phyloP scores from a whole-genome alignment of 1,140 invertebrate species.

The Neodiprion pinetum region DNA sequence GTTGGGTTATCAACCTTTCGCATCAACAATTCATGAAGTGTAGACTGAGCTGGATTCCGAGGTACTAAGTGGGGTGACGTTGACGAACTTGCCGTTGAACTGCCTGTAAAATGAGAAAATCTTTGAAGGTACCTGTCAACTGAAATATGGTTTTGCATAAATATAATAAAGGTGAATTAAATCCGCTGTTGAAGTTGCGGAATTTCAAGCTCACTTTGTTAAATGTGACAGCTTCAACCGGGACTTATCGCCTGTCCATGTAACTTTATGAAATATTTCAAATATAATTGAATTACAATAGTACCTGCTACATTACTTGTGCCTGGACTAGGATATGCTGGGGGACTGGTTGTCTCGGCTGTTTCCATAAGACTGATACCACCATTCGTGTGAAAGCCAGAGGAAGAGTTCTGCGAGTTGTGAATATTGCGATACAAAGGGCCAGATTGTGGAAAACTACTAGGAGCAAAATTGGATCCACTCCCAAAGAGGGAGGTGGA shows the following conservation, averaged over 20 bases:
- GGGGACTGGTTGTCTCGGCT: conserved; percentile 48
- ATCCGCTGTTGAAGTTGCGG: background rate
- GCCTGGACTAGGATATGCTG: conserved; percentile 51
- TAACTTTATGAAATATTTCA: too few relatives aligned
- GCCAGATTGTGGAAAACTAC: conserved; percentile 54
- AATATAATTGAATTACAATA: background rate
- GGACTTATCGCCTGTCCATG: too few relatives aligned
- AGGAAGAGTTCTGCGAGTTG: conserved; percentile 33
- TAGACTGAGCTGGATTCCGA: conserved; percentile 49
- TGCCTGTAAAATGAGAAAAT: conserved; percentile 36
- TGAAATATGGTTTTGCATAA: background rate
- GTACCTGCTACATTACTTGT: conserved; percentile 55
- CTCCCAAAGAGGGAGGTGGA: conserved; percentile 39
- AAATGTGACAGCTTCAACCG: too few relatives aligned
- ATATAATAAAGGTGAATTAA: background rate
- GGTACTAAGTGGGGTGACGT: conserved; percentile 50
- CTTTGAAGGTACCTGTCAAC: background rate
- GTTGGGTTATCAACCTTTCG: conserved; percentile 63
- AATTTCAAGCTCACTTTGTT: background rate
- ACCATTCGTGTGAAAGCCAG: conserved; percentile 47
- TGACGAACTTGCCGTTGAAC: conserved; percentile 58
- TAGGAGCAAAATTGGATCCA: conserved; percentile 43
- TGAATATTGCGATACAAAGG: conserved; percentile 43
- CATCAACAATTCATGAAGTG: conserved; percentile 74
- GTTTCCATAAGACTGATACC: conserved; percentile 46